phyloP scores from a whole-genome alignment of 2,888 invertebrate genomes.

The Tuta absoluta region DNA sequence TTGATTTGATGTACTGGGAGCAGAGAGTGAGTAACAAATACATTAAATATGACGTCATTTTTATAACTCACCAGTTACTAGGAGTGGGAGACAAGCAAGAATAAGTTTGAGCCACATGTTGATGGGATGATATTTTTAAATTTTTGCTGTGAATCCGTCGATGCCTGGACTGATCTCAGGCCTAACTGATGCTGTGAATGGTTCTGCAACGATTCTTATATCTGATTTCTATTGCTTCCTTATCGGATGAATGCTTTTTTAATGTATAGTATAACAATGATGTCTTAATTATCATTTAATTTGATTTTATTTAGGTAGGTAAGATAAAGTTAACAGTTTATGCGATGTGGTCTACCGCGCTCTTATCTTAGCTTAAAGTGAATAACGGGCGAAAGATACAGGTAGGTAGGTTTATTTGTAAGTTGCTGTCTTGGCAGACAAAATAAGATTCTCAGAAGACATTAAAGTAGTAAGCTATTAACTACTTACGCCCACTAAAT shows the following conservation, averaged over 20 bases:
- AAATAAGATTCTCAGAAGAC: not conserved
- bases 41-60: not conserved
- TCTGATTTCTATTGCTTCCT: not conserved
- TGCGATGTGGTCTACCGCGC: not conserved
- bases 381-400: not conserved
- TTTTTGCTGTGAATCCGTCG: not conserved
- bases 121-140: not conserved
- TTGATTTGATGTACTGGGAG: not conserved
- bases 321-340: not conserved
- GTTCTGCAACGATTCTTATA: constrained; percentile 12
- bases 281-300: not conserved
- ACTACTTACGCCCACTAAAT: too few species aligned
- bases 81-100: constrained; percentile 41
- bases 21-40: not conserved
- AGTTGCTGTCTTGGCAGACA: not conserved
- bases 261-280: not conserved
- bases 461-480: not conserved
- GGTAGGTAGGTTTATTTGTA: not conserved
- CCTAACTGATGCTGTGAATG: constrained; percentile 5
- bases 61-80: constrained; percentile 43
- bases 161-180: not conserved
- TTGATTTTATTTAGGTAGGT: not conserved
- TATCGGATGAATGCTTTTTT: not conserved
- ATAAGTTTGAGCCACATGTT: constrained; percentile 38
- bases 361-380: not conserved